Base-by-base conservation (phyloP, 2,113 vertebrate genomes). In the Hucho hucho region DNA sequence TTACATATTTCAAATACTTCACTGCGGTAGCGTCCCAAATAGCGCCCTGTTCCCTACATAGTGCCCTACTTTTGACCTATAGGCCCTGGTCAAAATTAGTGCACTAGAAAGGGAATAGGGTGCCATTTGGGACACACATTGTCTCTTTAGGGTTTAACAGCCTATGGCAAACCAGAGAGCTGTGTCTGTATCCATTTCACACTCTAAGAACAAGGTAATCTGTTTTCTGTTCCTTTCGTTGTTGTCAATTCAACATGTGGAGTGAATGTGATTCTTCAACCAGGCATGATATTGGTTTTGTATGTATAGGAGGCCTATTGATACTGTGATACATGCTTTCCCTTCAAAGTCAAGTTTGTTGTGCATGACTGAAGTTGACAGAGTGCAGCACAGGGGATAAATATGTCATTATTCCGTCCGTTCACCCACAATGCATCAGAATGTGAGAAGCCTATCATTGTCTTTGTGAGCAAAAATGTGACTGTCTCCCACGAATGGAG, bases 321-420 rank as follows among this genome's bases (percentile, higher is more conserved):
- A 79, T 53, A 65, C 56, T 65, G 37, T 71, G 53, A 77, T 14
- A 53, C 49, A 53, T 53, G 12, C 16, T 56, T 78, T 47, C 59
- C 72, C 74, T 26, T 29, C 56, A 79, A 43, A 61, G 76, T 75
- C 65, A 20, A 70, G 72, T 53, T 63, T 28, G 70, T 84, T 64
- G 75, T 87, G 87, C 88, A 88, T 91, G 88, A 86, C 18, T 84
- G 82, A 81, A 58, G 74, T 77, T 73, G 76, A 69, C 81, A 64
- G 77, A 79, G 75, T 69, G 29, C 68, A 76, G 29, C 25, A 11
- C 65, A 13, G 1, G 26, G 82, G 58, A 73, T 73, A 6, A 67
- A 37, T 56, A 76, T 32, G 25, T 49, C 22, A 18, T 32, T 29
- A 16, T 26, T 49, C 25, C 64, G 58, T 26, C 72, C 4, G 12